Base-by-base conservation (phyloP, 2,113 vertebrate genomes). In the Cichladusa arquata region DNA sequence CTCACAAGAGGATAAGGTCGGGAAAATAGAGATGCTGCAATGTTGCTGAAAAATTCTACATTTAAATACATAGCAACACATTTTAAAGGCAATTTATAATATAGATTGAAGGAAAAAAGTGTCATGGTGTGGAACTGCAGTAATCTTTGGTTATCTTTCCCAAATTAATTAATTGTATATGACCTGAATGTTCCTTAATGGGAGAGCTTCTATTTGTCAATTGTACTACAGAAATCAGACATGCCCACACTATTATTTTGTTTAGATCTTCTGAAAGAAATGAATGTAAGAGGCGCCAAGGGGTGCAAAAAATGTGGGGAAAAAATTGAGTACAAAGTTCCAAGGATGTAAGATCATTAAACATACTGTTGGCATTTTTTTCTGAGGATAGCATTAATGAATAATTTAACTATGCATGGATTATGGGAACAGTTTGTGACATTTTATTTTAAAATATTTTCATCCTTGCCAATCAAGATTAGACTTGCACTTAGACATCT, bases 391-490 rank as follows among this genome's bases (percentile, higher is more conserved):
- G 19, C 61, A 72, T 85, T 95, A 93, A 88, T 72, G 78, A 91
- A 82, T 94, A 91, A 90, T 87, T 95, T 95, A 95, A 8, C 62
- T 90, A 69, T 87, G 36, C 54, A 72, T 85, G 33, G 61, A 40
- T 88, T 87, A 58, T 73, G 60, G 34, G 54, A 93, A 82, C 22
- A 80, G 85, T 65, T 48, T 76, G 16, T 92, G 81, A 76, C n/a
- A 87, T 82, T 89, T 85, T 48, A 67, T 74, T 86, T 93, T 56
- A 47, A 96, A 95, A 86, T 74, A 60, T 71, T 94, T 93, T 88
- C 4, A 23, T 86, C 33, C 40, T 92, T 87, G 57, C 18, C 61
- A 93, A 24, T 82, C 45, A 92, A 92, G 42, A 38, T 87, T 91
- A 79, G 61, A 72, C 57, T 40, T 79, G 22, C 58, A 60, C 19